These are phyloP conservation scores for Aleiodes leptofemur DNA, from an alignment of 2,888 invertebrate species.

Conservation along the genomic window DNA sequence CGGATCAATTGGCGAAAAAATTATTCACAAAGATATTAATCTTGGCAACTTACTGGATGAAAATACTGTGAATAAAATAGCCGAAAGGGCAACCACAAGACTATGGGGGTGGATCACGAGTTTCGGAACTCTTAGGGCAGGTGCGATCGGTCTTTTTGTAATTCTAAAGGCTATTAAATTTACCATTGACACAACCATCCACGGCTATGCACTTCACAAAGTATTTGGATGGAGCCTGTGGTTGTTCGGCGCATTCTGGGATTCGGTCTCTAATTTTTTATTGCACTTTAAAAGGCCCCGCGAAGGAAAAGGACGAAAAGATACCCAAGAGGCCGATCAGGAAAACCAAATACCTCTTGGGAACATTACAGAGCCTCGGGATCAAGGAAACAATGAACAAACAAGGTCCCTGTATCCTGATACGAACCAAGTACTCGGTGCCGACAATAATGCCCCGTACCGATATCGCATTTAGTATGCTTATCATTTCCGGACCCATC, in stretches of 20 bases:
- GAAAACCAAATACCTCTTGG: too few species aligned
- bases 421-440: too few species aligned
- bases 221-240: constrained; percentile 1
- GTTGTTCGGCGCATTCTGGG: not conserved
- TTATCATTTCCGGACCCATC: too few species aligned
- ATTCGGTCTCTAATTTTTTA: not conserved
- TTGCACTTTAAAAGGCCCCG: not conserved
- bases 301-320: not conserved
- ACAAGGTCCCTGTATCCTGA: too few species aligned
- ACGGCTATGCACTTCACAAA: not conserved
- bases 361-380: too few species aligned
- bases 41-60: not conserved
- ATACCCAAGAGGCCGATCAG: too few species aligned
- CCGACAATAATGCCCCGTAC: too few species aligned
- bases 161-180: not conserved
- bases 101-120: not conserved
- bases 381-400: too few species aligned
- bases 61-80: not conserved
- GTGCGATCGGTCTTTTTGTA: not conserved
- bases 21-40: too few species aligned
- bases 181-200: not conserved
- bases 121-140: not conserved
- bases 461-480: too few species aligned
- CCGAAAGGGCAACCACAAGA: not conserved
- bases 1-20: too few species aligned